Evolutionary conservation across 2,888 invertebrate genomes (phyloP), one percentile per base, ranked within the genome.

Genomic region (Eupithecia subumbrata): DNA sequence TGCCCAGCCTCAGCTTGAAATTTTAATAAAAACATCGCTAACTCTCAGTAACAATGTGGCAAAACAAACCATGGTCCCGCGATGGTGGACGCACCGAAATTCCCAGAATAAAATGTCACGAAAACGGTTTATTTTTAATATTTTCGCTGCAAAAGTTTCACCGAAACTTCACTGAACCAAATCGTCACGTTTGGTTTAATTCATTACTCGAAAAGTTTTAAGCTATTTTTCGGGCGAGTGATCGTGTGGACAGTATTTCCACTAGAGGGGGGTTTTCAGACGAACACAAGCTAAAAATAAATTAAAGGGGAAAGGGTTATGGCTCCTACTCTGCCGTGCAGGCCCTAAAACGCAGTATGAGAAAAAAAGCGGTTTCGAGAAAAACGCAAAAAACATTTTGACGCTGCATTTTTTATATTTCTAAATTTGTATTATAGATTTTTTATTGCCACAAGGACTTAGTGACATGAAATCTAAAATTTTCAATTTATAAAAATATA

Each of bases 171-270:
- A 64, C 34, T 64, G 64, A 64, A 64, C 64, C 64, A 18, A 34
- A 34, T 64, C 34, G 34, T 64, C 64, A 64, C 34, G 64, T 64
- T 64, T 34, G 64, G 64, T 18, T 64, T 64, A 64, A 64, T 34
- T 64, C 8, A 64, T 64, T 64, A 34, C 64, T 25, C 2, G 34
- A n/a, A 52, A 34, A 64, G 64, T 64, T 64, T 64, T 64, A 18
- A 64, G 34, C 18, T 34, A 34, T 34, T 64, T 64, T 30, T 16
- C 34, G 18, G 16, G 34, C 14, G 64, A 30, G 16, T 64, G 64
- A 25, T 25, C 64, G 16, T 25, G 64, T 30, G 64, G 64, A 64
- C 64, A 64, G 5, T n/a, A 8, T 64, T 16, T 64, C 5, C 16
- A 30, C 16, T 64, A 14, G 64, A 64, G 12, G 5, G 5, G 4